Percentiles rank a stretch among this genome's conserved stretches.
Evolutionary conservation across 2,888 invertebrate species (phyloP).

Genomic region (Spialia ferax): DNA sequence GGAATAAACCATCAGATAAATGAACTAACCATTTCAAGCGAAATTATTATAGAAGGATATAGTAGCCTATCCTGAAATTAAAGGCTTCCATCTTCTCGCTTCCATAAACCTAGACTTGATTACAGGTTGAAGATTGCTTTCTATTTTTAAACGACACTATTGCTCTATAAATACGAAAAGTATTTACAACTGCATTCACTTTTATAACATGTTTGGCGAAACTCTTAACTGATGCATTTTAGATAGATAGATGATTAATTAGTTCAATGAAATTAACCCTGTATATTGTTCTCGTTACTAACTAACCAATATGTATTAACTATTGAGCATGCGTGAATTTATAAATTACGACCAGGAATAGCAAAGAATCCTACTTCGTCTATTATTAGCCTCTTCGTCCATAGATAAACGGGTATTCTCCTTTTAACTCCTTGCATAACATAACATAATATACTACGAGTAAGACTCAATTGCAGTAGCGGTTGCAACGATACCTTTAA

Average conservation of each 20-base stretch:
- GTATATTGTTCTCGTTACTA: not conserved
- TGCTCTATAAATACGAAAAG: too few species aligned
- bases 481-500: slow-evolving; percentile 36
- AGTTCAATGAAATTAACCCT: not conserved
- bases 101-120: slow-evolving; percentile 13
- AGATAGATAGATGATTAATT: too few species aligned
- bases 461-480: slow-evolving; percentile 35
- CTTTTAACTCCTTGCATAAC: slow-evolving; percentile 15
- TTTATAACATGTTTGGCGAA: too few species aligned
- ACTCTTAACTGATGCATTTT: too few species aligned
- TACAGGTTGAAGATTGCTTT: not conserved
- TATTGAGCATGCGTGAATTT: not conserved
- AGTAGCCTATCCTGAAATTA: slow-evolving; percentile 18
- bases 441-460: too few species aligned
- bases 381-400: too few species aligned
- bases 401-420: not conserved
- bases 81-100: not conserved
- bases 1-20: slow-evolving; percentile 28
- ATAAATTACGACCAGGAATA: not conserved
- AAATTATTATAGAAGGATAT: slow-evolving; percentile 16
- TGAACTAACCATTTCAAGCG: slow-evolving; percentile 12
- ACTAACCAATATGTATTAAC: not conserved
- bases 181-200: too few species aligned
- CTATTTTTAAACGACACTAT: not conserved
- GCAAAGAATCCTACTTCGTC: not conserved